Evolutionary conservation across 2,888 invertebrate genomes (phyloP).

Genomic region (Cepaea hortensis): DNA sequence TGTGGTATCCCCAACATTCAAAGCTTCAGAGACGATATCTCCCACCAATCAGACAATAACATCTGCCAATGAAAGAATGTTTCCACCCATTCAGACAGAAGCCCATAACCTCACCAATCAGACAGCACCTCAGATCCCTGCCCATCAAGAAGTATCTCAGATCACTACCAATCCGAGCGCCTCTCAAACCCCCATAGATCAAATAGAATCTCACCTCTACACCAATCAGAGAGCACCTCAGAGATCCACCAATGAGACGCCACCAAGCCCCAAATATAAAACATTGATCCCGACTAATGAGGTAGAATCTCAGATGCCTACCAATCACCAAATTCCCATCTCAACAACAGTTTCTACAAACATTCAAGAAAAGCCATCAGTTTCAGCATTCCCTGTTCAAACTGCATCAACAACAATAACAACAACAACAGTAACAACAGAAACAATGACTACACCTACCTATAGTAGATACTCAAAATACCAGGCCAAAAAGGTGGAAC

Average conservation of each 20-base stretch:
- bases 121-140: too few relatives aligned
- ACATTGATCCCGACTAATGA: too few relatives aligned
- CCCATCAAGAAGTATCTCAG: too few relatives aligned
- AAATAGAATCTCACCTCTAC: too few relatives aligned
- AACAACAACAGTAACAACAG: not conserved
- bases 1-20: not conserved
- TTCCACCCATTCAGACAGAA: not conserved
- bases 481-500: not conserved
- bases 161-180: too few relatives aligned
- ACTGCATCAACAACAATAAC: not conserved
- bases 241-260: too few relatives aligned
- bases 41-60: not conserved
- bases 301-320: too few relatives aligned
- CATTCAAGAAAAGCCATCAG: not conserved
- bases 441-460: not conserved
- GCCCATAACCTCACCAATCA: too few relatives aligned
- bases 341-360: not conserved
- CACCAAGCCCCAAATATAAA: too few relatives aligned
- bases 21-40: not conserved
- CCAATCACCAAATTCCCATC: not conserved
- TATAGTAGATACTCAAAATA: not conserved
- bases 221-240: too few relatives aligned
- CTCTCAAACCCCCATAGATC: too few relatives aligned
- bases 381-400: not conserved
- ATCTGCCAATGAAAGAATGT: not conserved